Percentiles rank a stretch among this genome's conserved stretches.
Conservation (phyloP, 1,140 invertebrate genomes). For the Drosophila parabipectinata region DNA sequence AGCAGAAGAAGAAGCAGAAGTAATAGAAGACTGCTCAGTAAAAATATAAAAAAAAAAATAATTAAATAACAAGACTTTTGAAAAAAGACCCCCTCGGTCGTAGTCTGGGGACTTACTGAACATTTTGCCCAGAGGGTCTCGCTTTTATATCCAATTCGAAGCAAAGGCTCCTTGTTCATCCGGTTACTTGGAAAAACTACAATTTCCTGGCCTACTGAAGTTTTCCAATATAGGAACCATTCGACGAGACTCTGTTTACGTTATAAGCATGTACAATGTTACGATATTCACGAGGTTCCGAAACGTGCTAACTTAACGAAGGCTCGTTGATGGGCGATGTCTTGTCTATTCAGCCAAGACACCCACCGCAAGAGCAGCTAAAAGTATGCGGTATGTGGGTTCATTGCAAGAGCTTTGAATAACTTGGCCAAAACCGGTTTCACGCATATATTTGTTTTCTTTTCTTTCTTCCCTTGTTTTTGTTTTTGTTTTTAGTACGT, state of each 20-base stretch:
- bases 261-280: neutral
- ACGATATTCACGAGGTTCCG: neutral
- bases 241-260: no score
- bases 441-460: slow-evolving; percentile 18
- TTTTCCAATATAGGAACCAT: no score
- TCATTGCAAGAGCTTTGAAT: slow-evolving; percentile 4
- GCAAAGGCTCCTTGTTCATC: no score
- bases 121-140: neutral
- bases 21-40: no score
- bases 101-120: neutral
- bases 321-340: neutral
- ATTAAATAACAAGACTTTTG: no score
- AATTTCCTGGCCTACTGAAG: no score
- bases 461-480: slow-evolving; percentile 40
- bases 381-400: neutral
- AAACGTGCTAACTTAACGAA: slow-evolving; percentile 3
- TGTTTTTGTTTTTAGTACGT: slow-evolving; percentile 57
- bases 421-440: slow-evolving; percentile 19
- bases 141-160: neutral
- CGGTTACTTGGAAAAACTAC: no score
- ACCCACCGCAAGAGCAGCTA: neutral
- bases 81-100: no score
- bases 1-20: no score
- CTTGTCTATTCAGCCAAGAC: neutral
- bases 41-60: no score